Base-by-base conservation (phyloP, 2,888 invertebrate species). In the Meteorus cinctellus region DNA sequence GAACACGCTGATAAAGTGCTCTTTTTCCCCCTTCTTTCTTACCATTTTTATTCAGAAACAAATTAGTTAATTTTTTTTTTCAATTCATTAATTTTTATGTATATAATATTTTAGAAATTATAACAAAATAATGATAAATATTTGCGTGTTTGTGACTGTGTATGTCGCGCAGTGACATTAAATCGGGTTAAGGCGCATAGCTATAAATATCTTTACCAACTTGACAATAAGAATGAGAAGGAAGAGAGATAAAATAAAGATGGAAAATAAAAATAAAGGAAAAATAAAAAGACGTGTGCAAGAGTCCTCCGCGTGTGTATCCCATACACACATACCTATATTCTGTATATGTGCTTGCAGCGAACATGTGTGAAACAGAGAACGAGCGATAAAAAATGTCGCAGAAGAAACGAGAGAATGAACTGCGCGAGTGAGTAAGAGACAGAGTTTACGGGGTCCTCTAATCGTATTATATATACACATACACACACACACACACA, bases 101-200 rank as follows among this genome's bases (percentile, higher is more conserved):
- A n/a, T 6, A 48, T 12, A 12, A 0, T 1, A 1, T 1, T 41
- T 41, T 41, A 4, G 0, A 48, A 48, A n/a, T 48, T 48, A n/a
- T 16, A 16, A 48, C 16, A 16, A n/a, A n/a, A 16, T 3, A 48
- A 19, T 55, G n/a, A 55, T 19, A 55, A 55, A n/a, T 55, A 8
- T 55, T 1, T 48, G n/a, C 16, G 48, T 48, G 48, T 48, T n/a
- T 48, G 55, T 55, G 55, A 19, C 24, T 55, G 55, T 55, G n/a
- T 48, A 16, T 48, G 4, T 48, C 16, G 4, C n/a, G 6, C 76
- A 82, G 84, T 86, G 86, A 84, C 82, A 85, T 88, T 86, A 86
- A 89, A 88, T 89, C 88, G 88, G 87, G 87, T 88, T 88, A 87
- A 89, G 88, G 86, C 88, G 86, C 88, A 87, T 86, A 85, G 87